Base-by-base conservation (phyloP, 1,140 invertebrate genomes). In the Drosophila prosaltans region DNA sequence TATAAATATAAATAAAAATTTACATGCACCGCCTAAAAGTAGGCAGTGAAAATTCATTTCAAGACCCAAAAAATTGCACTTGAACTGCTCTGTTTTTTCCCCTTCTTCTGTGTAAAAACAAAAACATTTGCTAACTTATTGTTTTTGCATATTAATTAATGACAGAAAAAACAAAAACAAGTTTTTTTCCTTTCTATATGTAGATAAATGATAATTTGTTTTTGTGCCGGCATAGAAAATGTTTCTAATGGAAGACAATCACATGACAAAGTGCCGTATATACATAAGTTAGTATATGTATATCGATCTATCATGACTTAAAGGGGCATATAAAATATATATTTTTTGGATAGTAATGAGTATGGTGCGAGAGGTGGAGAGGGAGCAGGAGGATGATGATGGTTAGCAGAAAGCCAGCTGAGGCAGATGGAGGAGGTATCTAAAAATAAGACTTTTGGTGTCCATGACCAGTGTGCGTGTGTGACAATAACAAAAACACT, bases 231-330 rank as follows among this genome's bases (percentile, higher is more conserved):
- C 45, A 48, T 4, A 48, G 21, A 48, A 16, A 26, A 48, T 8
- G 8, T 21, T 21, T 21, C 2, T 7, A 45, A 45, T 21, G 4
- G 2, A 45, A 43, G 45, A 59, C 61, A 57, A 76, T 77, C 62
- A 65, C 60, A 84, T 70, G 72, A 80, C 60, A 48, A 41, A 16
- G 36, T 55, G 36, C 28, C 45, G 54, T 21, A 41, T 41, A 68
- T 0, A 69, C 26, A 24, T 51, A 51, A 51, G 45, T 51, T 51
- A 36, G 28, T 45, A 39, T 8, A 58, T 55, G 69, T 65, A 60
- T 85, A 85, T 85, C 81, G 81, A 85, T 85, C 81, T 85, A 80
- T 76, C 73, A 77, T 51, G 21, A 57, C 11, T 55, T 57, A 39
- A 28, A 39, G 48, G 9, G 43, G 72, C 36, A 61, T 43, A 61